Base-by-base conservation (phyloP, 1,140 invertebrate species). In the Tribolium madens region DNA sequence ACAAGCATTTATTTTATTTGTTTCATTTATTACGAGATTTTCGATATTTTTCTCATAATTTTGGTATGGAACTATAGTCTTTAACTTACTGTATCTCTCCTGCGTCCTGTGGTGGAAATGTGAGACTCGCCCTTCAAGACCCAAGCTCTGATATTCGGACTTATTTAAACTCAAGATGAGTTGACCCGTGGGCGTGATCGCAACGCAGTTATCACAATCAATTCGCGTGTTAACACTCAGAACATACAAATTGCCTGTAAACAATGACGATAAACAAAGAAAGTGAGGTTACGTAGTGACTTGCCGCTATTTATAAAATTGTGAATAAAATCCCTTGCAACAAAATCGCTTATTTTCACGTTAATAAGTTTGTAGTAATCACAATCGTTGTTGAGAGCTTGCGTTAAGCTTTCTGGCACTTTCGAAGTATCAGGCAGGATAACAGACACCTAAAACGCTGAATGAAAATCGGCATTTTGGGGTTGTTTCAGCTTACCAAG, bases 311-410 rank as follows among this genome's bases (percentile, higher is more conserved):
- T 79, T 73, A 78, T 26, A 74, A 81, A 81, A 69, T 86, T 86
- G 70, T 88, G 84, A 26, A 91, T 86, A 80, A 91, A 91, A 72
- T 88, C 84, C 76, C 85, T 84, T 26, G 86, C 84, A 33, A 89
- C 68, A 2, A 91, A 83, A 76, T 89, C 87, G 18, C 76, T 83
- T 6, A 86, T 75, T 26, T 79, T 81, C 7, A 91, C 73, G 50
- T 83, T 81, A 18, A 83, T 80, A 57, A 90, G 68, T 82, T 86
- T 87, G 83, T 91, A 91, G 83, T 90, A 91, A 78, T 89, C 87
- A 76, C 84, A 88, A 79, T 90, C 88, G 12, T 87, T 83, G 3
- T 80, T 82, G 60, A 89, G 53, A 52, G 80, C 78, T 48, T 86
- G 78, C 17, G 50, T 75, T 74, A 89, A 81, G 77, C 76, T 78